Conservation (phyloP, 2,797 vertebrate species). For the Periparus ater region DNA sequence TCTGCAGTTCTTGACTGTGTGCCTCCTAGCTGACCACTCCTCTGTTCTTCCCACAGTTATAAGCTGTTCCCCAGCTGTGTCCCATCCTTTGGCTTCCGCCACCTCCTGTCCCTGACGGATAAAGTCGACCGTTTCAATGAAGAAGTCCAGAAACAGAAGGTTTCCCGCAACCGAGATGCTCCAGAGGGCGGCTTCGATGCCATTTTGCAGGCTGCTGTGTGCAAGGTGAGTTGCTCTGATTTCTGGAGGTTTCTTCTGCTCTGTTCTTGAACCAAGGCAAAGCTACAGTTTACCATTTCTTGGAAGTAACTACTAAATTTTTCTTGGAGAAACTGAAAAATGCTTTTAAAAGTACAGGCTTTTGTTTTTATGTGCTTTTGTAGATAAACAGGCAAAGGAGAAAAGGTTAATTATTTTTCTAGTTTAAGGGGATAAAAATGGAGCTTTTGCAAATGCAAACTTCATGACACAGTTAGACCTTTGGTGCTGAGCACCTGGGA, state of each 20-base stretch:
- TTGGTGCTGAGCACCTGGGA: not conserved
- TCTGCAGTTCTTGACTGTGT: not conserved
- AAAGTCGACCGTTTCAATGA: slow-evolving; percentile 93
- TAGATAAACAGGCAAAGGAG: not conserved
- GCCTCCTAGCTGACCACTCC: not conserved
- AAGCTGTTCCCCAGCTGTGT: slow-evolving; percentile 92
- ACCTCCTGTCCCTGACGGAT: slow-evolving; percentile 92
- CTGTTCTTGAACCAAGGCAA: not conserved
- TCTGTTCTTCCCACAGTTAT: slow-evolving; percentile 79
- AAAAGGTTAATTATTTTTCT: not conserved
- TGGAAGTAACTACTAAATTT: not conserved
- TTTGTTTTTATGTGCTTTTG: not conserved
- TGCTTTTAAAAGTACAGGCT: not conserved
- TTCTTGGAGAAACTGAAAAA: not conserved
- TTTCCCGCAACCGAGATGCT: slow-evolving; percentile 94
- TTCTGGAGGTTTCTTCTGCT: not conserved
- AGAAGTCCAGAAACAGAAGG: slow-evolving; percentile 95
- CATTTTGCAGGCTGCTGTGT: slow-evolving; percentile 93
- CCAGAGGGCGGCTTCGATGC: slow-evolving; percentile 96
- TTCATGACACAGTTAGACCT: not conserved
- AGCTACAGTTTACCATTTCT: not conserved
- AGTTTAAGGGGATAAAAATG: not conserved
- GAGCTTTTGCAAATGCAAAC: not conserved
- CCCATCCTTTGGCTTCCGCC: slow-evolving; percentile 94
- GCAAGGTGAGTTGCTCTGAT: slow-evolving; percentile 82